Evolutionary conservation across 2,113 vertebrate species (phyloP).

Genomic region (Gobio gobio): DNA sequence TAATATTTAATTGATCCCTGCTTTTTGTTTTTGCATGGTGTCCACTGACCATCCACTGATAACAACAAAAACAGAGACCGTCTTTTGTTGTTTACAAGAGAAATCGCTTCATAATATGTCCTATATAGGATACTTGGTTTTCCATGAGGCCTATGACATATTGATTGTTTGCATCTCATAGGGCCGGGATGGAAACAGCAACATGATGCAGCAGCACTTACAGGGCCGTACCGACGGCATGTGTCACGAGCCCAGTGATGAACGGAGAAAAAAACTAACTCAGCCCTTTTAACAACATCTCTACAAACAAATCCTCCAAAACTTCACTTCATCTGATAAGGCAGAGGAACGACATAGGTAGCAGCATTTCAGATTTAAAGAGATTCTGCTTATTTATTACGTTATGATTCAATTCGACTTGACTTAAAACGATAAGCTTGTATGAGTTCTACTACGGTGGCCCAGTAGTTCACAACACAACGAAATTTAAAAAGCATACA

Average conservation of each 20-base stretch:
- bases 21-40: not conserved
- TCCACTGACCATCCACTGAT: not conserved
- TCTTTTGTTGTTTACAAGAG: not conserved
- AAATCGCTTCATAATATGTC: not conserved
- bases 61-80: slow-evolving; percentile 1
- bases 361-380: slow-evolving; percentile 77
- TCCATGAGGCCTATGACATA: not conserved
- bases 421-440: not conserved
- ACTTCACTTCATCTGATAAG: slow-evolving; percentile 76
- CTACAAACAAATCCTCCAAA: not conserved
- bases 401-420: slow-evolving; percentile 23
- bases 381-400: slow-evolving; percentile 45
- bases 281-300: slow-evolving; percentile 45
- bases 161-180: not conserved
- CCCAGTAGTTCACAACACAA: too few relatives aligned
- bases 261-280: not conserved
- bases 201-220: slow-evolving; percentile 10
- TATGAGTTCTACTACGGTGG: not conserved
- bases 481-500: too few relatives aligned
- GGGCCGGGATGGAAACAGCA: not conserved
- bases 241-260: not conserved
- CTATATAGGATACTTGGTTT: slow-evolving; percentile 10
- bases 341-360: slow-evolving; percentile 78
- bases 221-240: not conserved
- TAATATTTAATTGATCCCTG: slow-evolving; percentile 1